Base-by-base conservation (phyloP, 1,140 invertebrate genomes). In the Zaprionus inermis region DNA sequence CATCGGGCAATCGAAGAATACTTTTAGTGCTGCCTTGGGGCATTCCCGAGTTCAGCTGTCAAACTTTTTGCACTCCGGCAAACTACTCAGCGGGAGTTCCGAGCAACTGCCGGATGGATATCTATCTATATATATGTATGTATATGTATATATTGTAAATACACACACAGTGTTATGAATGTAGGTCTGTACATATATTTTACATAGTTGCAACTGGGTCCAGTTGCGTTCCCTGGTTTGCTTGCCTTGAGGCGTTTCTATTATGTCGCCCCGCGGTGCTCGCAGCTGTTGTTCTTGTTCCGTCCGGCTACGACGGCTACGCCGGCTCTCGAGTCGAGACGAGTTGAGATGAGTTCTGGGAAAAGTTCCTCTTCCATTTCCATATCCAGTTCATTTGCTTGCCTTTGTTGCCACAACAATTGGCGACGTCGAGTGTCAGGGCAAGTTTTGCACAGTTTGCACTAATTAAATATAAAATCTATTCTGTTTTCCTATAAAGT, bases 401-500 rank as follows among this genome's bases (percentile, higher is more conserved):
- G 79, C 73, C 79, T 83, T 80, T 89, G 73, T 88, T 82, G 83
- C 79, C 79, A 83, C 80, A 85, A 84, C 81, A 85, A 86, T 83
- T 78, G 84, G 83, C 54, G 73, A 73, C 67, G 77, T 71, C 57
- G 83, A 44, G 38, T 74, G 76, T 78, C 83, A 81, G 63, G 66
- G 52, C 66, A 88, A 86, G 76, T 83, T 79, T 70, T 55, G 55
- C 70, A 58, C 66, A 52, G 59, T 66, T 64, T 56, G 76, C 79
- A 63, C 77, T 89, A 83, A 83, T 88, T 88, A 83, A 88, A 88
- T 88, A 88, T 88, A 83, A 89, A 88, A 88, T 88, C 83, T 88
- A 88, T 88, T 88, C 76, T 79, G 24, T 63, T 78, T 81, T 74
- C 83, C 32, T 71, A 82, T 64, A 69, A 66, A 72, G 18, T 46